Conservation (phyloP, 2,888 invertebrate genomes). For the Psylliodes chrysocephalus region DNA sequence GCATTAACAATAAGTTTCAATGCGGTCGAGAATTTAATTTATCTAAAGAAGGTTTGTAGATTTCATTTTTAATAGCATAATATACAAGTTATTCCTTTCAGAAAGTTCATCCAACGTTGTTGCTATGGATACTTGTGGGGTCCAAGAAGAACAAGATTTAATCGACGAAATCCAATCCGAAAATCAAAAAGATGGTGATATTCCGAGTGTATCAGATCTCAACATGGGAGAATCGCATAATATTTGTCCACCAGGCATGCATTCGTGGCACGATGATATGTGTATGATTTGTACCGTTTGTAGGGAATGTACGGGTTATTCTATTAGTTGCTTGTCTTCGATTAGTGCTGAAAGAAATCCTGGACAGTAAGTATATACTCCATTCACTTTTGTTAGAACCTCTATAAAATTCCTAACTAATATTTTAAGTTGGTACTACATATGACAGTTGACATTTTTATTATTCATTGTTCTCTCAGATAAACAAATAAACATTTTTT, state of each 20-base stretch:
- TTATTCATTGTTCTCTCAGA: too few species aligned
- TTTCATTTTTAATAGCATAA: background rate
- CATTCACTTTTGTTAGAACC: background rate
- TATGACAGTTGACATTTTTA: too few species aligned
- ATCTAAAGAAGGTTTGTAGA: conserved; percentile 70
- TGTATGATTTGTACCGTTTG: conserved; percentile 93
- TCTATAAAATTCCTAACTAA: too few species aligned
- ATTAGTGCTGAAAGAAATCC: conserved; percentile 82
- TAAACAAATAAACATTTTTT: too few species aligned
- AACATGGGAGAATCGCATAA: conserved; percentile 57
- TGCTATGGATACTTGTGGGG: conserved; percentile 70
- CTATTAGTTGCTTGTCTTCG: conserved; percentile 79
- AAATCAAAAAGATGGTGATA: conserved; percentile 67
- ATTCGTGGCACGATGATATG: conserved; percentile 82
- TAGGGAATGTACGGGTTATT: conserved; percentile 93
- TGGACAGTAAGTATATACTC: conserved; percentile 79
- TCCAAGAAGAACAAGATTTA: conserved; percentile 65
- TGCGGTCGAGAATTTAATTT: conserved; percentile 87
- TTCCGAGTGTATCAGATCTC: conserved; percentile 61
- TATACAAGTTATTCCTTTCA: conserved; percentile 27
- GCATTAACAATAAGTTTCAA: conserved; percentile 97
- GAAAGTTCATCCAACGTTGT: conserved; percentile 53
- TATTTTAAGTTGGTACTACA: background rate
- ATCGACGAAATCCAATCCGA: conserved; percentile 68
- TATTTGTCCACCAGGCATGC: conserved; percentile 75